phyloP scores from a whole-genome alignment of 2,888 invertebrate genomes.

The Axea sp. region DNA sequence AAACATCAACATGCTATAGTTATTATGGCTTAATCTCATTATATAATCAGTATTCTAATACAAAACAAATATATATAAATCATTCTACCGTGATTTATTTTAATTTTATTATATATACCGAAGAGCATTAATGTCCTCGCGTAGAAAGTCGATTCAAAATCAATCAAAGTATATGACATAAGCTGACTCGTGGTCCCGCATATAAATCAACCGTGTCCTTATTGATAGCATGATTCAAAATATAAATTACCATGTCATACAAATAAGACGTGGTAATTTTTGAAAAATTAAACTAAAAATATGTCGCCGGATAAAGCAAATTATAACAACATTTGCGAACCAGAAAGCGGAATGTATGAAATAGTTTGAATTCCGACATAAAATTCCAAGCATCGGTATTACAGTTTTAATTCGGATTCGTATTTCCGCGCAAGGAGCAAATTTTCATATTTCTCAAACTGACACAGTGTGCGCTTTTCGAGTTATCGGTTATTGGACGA shows the following conservation, averaged over 20 bases:
- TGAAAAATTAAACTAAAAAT: no score
- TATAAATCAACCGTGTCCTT: slow-evolving; percentile 53
- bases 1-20: slow-evolving; percentile 3
- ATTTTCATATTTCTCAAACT: slow-evolving; percentile 59
- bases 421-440: slow-evolving; percentile 33
- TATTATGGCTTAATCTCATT: background rate
- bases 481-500: slow-evolving; percentile 72
- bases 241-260: slow-evolving; percentile 30
- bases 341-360: no score
- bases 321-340: no score
- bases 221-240: slow-evolving; percentile 39
- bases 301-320: no score
- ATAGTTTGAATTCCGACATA: no score
- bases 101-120: slow-evolving; percentile 44
- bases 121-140: slow-evolving; percentile 42
- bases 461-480: slow-evolving; percentile 54
- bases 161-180: slow-evolving; percentile 57
- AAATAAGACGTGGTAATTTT: background rate
- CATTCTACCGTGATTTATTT: slow-evolving; percentile 45
- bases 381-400: slow-evolving; percentile 12
- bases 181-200: slow-evolving; percentile 39
- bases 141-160: slow-evolving; percentile 56
- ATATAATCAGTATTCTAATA: slow-evolving; percentile 21
- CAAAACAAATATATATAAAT: slow-evolving; percentile 25
- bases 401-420: slow-evolving; percentile 37